phyloP scores from a whole-genome alignment of 1,140 invertebrate species.

The Neodiprion virginianus region DNA sequence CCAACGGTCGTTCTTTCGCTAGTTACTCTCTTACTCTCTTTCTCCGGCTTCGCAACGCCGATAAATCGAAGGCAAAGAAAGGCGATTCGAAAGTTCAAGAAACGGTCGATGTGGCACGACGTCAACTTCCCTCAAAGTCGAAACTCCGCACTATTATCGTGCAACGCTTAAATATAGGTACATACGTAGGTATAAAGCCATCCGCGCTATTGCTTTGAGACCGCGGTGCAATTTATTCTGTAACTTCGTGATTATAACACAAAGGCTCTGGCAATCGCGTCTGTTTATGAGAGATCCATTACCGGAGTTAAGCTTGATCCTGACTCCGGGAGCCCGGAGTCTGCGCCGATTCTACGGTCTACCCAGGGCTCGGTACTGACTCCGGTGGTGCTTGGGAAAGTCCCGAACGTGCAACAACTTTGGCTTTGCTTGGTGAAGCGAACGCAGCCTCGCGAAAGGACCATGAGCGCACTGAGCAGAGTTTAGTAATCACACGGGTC shows the following conservation, averaged over 20 bases:
- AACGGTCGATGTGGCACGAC: too few relatives aligned
- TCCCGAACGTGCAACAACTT: conserved; percentile 14
- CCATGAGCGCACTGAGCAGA: conserved; percentile 33
- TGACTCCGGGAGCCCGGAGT: conserved; percentile 1
- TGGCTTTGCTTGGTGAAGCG: conserved; percentile 41
- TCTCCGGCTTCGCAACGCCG: too few relatives aligned
- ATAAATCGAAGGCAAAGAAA: too few relatives aligned
- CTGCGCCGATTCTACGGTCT: background rate
- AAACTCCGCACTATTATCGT: too few relatives aligned
- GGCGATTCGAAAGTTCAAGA: too few relatives aligned
- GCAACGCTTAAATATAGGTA: too few relatives aligned
- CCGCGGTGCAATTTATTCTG: conserved; percentile 2
- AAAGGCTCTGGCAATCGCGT: conserved; percentile 1
- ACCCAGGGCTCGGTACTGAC: background rate
- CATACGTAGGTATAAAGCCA: too few relatives aligned
- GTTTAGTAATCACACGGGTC: conserved; percentile 59
- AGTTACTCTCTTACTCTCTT: too few relatives aligned
- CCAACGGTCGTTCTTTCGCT: too few relatives aligned
- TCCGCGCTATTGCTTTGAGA: background rate
- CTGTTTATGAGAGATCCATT: conserved; percentile 7
- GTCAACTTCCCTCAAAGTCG: too few relatives aligned
- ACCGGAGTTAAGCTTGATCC: conserved; percentile 2
- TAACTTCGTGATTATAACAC: conserved; percentile 5
- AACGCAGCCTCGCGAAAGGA: conserved; percentile 37
- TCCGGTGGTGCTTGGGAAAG: background rate